Evolutionary conservation across 2,888 invertebrate genomes (phyloP), one percentile per base, ranked within the genome.

Genomic region (Diloba caeruleocephala): DNA sequence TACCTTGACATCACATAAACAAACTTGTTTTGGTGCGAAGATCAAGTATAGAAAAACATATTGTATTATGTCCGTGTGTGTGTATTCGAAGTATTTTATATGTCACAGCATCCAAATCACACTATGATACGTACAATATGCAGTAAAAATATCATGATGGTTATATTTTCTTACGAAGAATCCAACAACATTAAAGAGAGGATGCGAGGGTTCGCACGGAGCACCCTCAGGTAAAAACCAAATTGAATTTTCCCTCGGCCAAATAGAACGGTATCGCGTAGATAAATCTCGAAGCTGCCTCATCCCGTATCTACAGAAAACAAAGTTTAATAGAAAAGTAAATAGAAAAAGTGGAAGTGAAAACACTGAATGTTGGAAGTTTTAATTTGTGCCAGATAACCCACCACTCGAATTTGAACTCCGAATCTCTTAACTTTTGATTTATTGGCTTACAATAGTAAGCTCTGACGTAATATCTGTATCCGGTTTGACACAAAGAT

Each of bases 291-390:
- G 78, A 85, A 76, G 78, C 84, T 81, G 83, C 82, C 87, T 85
- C 84, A 84, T 85, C 85, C 85, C 83, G 84, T 81, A 84, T 84
- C 87, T 86, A 84, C 84, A 81, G 81, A 87, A 89, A 87, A 90
- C 87, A 89, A 90, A 90, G 87, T 91, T 90, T 88, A 89, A 91
- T 90, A 90, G 90, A 85, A 90, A 90, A 88, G 89, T 88, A 87
- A 90, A 89, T 86, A 88, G 87, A 87, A 89, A 87, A 88, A 88
- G 84, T 85, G 74, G 77, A 80, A 81, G 84, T 79, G 81, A 86
- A 87, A 88, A 88, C 80, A 85, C 79, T 85, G 81, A 85, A 88
- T 84, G 84, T 80, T 82, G 76, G 76, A 89, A 88, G 82, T 87
- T 89, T 87, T 85, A 85, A 85, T 87, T 89, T 79, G 80, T 72